A percentile compares a stretch with the other conserved stretches of the same genome.
These are phyloP conservation scores for Napeogenes inachia DNA, from an alignment of 2,888 invertebrate species.

Conservation along the genomic window DNA sequence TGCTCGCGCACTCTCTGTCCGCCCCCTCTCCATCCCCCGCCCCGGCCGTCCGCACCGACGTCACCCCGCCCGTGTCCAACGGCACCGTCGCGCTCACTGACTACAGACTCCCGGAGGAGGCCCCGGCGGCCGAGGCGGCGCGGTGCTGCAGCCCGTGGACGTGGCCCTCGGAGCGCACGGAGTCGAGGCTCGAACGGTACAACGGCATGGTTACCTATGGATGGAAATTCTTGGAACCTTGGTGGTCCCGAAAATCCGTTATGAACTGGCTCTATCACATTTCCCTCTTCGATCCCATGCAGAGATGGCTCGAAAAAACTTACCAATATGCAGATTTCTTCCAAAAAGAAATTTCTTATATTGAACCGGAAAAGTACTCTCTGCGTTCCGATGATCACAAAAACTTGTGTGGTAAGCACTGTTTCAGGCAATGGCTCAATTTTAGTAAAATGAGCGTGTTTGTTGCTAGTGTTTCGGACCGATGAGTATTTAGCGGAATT, in stretches of 20 bases:
- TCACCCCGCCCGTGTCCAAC: slow-evolving; percentile 31
- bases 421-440: slow-evolving; percentile 48
- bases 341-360: slow-evolving; percentile 18
- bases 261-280: slow-evolving; percentile 59
- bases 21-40: slow-evolving; percentile 23
- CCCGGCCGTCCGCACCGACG: slow-evolving; percentile 14
- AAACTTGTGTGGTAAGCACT: slow-evolving; percentile 27
- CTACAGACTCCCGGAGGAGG: slow-evolving; percentile 34
- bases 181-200: slow-evolving; percentile 39
- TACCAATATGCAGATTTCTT: slow-evolving; percentile 45
- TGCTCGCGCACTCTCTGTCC: slow-evolving; percentile 35
- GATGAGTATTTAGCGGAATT: slow-evolving; percentile 31
- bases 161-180: slow-evolving; percentile 36
- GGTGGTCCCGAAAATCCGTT: slow-evolving; percentile 53
- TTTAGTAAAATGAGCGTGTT: slow-evolving; percentile 51
- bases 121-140: slow-evolving; percentile 30
- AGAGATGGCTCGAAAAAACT: slow-evolving; percentile 58
- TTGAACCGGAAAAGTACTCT: slow-evolving; percentile 10
- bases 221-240: slow-evolving; percentile 46
- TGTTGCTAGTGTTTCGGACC: slow-evolving; percentile 52
- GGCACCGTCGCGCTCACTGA: slow-evolving; percentile 33
- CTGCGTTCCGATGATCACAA: slow-evolving; percentile 21
- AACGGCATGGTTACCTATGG: slow-evolving; percentile 40
- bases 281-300: slow-evolving; percentile 57
- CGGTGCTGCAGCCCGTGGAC: slow-evolving; percentile 56